Evolutionary conservation across 2,113 vertebrate species (phyloP).

Genomic region (Dendrocopos noguchii): DNA sequence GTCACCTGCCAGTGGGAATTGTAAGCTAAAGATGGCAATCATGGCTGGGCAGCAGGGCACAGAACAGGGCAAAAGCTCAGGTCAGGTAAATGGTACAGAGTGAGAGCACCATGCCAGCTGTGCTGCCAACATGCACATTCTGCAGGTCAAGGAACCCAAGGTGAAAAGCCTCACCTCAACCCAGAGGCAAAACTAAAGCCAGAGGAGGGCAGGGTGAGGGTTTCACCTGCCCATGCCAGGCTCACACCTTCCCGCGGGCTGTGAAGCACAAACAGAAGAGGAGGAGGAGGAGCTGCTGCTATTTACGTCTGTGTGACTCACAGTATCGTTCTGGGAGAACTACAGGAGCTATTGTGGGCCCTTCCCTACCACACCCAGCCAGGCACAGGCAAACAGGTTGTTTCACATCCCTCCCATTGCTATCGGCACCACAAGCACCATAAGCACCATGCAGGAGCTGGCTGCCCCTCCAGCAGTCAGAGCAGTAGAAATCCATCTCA

Average conservation of each 20-base stretch:
- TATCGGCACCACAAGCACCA: neutral
- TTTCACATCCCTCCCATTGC: slow-evolving; percentile 9
- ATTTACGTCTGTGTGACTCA: slow-evolving; percentile 35
- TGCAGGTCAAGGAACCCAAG: neutral
- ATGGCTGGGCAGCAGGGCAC: fast-evolving
- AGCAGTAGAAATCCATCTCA: neutral
- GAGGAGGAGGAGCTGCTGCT: slow-evolving; percentile 7
- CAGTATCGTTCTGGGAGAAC: slow-evolving; percentile 29
- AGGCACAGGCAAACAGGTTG: slow-evolving; percentile 36
- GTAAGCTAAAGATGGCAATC: fast-evolving
- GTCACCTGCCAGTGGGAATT: neutral
- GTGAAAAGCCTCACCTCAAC: neutral
- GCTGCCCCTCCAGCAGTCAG: neutral
- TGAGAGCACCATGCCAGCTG: fast-evolving
- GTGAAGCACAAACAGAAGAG: neutral
- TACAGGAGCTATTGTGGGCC: neutral
- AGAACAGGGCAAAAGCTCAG: neutral
- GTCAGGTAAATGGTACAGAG: fast-evolving
- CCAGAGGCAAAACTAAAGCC: neutral
- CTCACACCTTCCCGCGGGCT: neutral
- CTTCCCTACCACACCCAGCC: slow-evolving; percentile 58
- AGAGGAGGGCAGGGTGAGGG: neutral
- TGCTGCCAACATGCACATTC: neutral
- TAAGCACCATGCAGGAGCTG: neutral
- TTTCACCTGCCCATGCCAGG: neutral